These are phyloP conservation scores for Lepeophtheirus nordmannii DNA, from an alignment of 2,888 invertebrate species.

Conservation along the genomic window DNA sequence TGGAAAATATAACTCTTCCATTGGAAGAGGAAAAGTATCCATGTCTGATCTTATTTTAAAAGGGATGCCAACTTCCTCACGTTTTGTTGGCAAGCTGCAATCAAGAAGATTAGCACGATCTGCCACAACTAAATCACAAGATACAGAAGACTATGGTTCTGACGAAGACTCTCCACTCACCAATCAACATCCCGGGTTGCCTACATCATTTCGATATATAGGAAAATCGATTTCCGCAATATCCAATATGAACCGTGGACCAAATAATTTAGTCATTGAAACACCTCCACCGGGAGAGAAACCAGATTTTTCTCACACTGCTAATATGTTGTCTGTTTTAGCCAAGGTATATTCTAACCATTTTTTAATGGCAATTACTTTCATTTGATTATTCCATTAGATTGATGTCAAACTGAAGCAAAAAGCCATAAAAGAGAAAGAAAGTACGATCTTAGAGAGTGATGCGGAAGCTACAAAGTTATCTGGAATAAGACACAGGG, in stretches of 20 bases:
- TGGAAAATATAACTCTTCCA: too few relatives aligned
- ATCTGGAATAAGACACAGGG: neutral
- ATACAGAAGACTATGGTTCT: neutral
- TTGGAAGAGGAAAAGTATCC: too few relatives aligned
- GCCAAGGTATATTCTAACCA: neutral
- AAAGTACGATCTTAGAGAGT: too few relatives aligned
- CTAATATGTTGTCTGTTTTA: slow-evolving; percentile 11
- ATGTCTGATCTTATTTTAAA: neutral
- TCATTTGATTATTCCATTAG: neutral
- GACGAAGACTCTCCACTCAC: neutral
- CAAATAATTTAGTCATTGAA: neutral
- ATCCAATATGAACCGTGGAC: neutral
- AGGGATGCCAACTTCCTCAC: neutral
- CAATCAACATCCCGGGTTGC: neutral
- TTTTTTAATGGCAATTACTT: neutral
- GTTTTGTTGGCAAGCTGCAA: neutral
- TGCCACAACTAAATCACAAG: neutral
- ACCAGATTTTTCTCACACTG: slow-evolving; percentile 10
- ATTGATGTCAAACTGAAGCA: neutral
- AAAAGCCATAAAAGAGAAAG: neutral
- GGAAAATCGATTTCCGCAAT: neutral
- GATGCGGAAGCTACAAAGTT: neutral
- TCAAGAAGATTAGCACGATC: neutral
- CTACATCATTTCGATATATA: neutral
- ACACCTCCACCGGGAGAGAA: neutral